Evolutionary conservation across 2,113 vertebrate genomes (phyloP).

Genomic region (Edolisoma coerulescens): DNA sequence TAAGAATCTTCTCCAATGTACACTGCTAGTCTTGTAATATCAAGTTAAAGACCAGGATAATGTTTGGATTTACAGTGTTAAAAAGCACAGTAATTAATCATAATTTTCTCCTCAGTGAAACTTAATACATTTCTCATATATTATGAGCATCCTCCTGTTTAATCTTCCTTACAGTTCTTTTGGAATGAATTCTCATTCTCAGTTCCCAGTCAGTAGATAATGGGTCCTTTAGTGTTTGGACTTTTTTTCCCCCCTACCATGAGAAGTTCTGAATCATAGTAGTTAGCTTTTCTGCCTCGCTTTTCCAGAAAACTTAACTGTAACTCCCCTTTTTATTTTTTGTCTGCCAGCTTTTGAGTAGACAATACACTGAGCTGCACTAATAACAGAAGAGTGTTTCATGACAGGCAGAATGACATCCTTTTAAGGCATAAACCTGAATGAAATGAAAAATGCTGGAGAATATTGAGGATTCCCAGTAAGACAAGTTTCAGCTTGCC

Average conservation of each 20-base stretch:
- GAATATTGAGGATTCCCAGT: not conserved
- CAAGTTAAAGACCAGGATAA: not conserved
- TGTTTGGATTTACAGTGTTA: not conserved
- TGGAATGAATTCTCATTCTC: not conserved
- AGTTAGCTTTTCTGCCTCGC: not conserved
- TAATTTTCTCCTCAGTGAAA: not conserved
- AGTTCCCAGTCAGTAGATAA: not conserved
- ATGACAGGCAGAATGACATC: not conserved
- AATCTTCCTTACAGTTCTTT: not conserved
- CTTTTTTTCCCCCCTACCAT: fast-evolving
- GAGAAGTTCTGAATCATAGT: not conserved
- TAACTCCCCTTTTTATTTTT: not conserved
- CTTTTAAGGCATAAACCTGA: not conserved
- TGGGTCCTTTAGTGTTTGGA: not conserved
- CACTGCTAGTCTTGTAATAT: not conserved
- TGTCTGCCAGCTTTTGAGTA: not conserved
- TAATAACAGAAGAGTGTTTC: not conserved
- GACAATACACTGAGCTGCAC: not conserved
- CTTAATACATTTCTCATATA: not conserved
- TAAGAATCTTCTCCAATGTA: not conserved
- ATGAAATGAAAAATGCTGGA: not conserved
- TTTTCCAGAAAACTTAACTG: not conserved
- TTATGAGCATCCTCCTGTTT: not conserved
- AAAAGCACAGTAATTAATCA: not conserved
- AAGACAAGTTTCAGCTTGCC: not conserved